phyloP scores from a whole-genome alignment of 2,113 vertebrate species.

The Chaetodon trifascialis region DNA sequence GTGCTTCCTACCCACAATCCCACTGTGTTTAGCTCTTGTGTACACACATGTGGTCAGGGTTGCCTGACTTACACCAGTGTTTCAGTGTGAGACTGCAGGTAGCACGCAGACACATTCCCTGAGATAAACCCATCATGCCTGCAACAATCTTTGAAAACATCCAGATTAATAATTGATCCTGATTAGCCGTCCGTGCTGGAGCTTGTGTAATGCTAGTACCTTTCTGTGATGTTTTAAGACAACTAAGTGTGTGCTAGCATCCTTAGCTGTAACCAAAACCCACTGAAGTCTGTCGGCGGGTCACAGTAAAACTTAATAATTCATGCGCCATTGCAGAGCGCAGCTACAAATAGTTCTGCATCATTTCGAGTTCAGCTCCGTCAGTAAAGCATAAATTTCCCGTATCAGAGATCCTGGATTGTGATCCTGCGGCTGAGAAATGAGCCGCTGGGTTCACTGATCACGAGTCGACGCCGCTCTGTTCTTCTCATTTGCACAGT shows the following conservation, averaged over 20 bases:
- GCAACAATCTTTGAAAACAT: not conserved
- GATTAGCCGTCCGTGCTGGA: not conserved
- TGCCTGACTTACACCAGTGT: not conserved
- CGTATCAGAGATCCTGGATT: not conserved
- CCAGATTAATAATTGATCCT: not conserved
- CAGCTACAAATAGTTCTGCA: conserved; percentile 12
- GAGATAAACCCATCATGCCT: conserved; percentile 12
- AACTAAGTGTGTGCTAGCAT: not conserved
- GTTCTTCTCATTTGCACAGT: not conserved
- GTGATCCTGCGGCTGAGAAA: not conserved
- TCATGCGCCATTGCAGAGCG: not conserved
- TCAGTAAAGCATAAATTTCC: not conserved
- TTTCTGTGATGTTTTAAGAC: not conserved
- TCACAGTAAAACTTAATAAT: conserved; percentile 12
- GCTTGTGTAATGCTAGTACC: not conserved
- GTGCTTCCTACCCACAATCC: conserved; percentile 18
- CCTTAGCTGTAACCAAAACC: conserved; percentile 1
- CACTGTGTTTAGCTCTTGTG: not conserved
- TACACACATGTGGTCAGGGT: not conserved
- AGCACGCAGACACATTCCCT: not conserved
- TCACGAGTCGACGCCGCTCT: not conserved
- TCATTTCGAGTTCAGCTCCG: conserved; percentile 10
- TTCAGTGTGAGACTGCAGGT: not conserved
- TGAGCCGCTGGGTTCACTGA: not conserved
- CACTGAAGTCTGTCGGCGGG: not conserved